Base-by-base conservation (phyloP, 2,797 vertebrate genomes). In the Chelonia mydas region DNA sequence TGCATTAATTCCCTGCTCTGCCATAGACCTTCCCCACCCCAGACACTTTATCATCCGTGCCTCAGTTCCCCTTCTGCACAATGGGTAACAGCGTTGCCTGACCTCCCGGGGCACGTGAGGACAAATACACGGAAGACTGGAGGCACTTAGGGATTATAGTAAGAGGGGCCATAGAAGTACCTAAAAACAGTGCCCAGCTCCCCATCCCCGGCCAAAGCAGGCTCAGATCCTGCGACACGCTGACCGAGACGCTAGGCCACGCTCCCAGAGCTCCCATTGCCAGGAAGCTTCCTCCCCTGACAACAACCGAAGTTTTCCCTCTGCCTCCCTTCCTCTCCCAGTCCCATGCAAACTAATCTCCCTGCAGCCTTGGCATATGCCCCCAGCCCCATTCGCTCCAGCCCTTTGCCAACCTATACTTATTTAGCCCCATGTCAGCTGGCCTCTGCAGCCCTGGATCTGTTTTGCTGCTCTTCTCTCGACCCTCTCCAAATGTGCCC, bases 391-490 rank as follows among this genome's bases (percentile, higher is more conserved):
- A 59, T 31, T 74, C 45, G 25, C 28, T n/a, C 65, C 59, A 57
- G 13, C 90, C 54, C 45, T 3, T 37, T 6, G 15, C 59, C 65
- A 82, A 65, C 49, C 76, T 77, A 33, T 6, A 45, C 76, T 45
- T 79, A 72, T 84, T 87, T 31, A 84, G 6, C 28, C 76, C 28
- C 41, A 55, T 45, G 16, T 33, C 89, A n/a, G 59, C 57, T 72
- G 4, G 28, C 31, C 77, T 31, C 55, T 94, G 90, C 94, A 95
- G 76, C 90, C 89, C 61, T 86, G 0, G 82, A 89, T 91, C 90
- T 25, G 23, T 74, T 90, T 95, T 95, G 94, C 92, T 94, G 33
- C 61, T 68, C 17, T 68, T 37, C 61, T 19, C n/a, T 65, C 4
- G 25, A 28, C 74, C 41, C 25, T 8, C 74, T 49, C 45, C 74